Conservation (phyloP, 1,140 invertebrate genomes). For the Ooceraea biroi region DNA sequence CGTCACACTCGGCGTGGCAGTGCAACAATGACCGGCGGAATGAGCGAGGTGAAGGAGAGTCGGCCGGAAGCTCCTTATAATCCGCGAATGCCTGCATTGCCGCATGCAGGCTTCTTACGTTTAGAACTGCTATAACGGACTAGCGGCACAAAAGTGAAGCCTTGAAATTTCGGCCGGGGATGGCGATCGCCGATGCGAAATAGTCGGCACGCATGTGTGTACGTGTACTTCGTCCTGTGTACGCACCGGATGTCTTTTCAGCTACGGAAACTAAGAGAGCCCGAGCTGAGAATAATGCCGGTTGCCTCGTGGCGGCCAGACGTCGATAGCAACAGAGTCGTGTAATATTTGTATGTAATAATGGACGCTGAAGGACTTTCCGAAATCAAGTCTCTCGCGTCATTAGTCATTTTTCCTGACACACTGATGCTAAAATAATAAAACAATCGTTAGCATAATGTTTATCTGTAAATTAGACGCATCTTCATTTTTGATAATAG, state of each 20-base stretch:
- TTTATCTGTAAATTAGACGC: too few relatives aligned
- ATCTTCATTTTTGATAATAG: background rate
- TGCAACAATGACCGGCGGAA: conserved; percentile 81
- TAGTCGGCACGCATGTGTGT: conserved; percentile 8
- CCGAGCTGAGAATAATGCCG: conserved; percentile 20
- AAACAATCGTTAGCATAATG: background rate
- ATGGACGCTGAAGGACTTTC: too few relatives aligned
- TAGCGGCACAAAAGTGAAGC: conserved; percentile 29
- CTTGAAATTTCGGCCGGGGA: conserved; percentile 51
- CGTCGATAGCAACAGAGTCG: background rate
- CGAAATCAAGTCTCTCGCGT: background rate
- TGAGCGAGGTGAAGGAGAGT: conserved; percentile 73
- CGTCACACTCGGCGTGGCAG: conserved; percentile 81
- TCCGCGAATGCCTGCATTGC: conserved; percentile 78
- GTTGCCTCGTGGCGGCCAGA: background rate
- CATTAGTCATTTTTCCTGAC: background rate
- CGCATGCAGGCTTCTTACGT: conserved; percentile 37
- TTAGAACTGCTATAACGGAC: background rate
- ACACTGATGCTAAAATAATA: background rate
- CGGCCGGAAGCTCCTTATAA: conserved; percentile 82
- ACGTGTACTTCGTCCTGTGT: background rate
- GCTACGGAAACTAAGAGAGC: conserved; percentile 42
- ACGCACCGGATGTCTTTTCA: conserved; percentile 58
- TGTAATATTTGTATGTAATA: background rate
- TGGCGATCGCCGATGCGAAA: conserved; percentile 44